phyloP scores from a whole-genome alignment of 2,888 invertebrate genomes.

The Acleris laterana region DNA sequence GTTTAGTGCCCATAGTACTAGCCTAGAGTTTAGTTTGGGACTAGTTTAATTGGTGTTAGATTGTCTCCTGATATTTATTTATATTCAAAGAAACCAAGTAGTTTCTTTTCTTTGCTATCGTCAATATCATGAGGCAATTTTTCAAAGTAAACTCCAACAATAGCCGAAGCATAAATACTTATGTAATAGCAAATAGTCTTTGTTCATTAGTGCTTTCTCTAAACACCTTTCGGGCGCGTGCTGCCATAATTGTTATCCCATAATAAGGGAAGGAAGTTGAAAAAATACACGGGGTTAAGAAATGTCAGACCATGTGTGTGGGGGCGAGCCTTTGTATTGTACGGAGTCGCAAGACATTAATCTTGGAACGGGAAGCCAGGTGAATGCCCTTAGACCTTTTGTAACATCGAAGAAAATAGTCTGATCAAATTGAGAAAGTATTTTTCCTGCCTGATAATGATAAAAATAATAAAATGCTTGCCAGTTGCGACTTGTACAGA shows the following conservation, averaged over 20 bases:
- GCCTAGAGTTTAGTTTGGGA: too few relatives aligned
- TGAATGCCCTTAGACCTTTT: constrained; percentile 66
- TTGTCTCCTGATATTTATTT: background rate
- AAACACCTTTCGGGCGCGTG: constrained; percentile 79
- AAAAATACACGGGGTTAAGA: constrained; percentile 58
- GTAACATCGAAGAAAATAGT: constrained; percentile 36
- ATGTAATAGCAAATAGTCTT: constrained; percentile 51
- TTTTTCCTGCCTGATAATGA: constrained; percentile 2
- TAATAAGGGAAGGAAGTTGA: constrained; percentile 72
- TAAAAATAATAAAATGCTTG: constrained; percentile 26
- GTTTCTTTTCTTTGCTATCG: background rate
- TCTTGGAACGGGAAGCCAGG: constrained; percentile 69
- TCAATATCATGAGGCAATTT: background rate
- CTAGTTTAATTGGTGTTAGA: too few relatives aligned
- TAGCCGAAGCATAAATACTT: constrained; percentile 28
- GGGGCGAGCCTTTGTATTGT: constrained; percentile 60
- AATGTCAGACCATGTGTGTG: constrained; percentile 73
- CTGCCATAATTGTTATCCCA: constrained; percentile 65
- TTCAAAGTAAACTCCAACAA: constrained; percentile 6
- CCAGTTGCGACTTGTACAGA: constrained; percentile 22
- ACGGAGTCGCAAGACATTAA: constrained; percentile 71
- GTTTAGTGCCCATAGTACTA: too few relatives aligned
- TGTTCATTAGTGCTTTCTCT: constrained; percentile 74
- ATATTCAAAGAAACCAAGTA: background rate
- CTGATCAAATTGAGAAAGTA: constrained; percentile 18